Percentiles rank a stretch among this genome's conserved stretches.
Evolutionary conservation across 2,888 invertebrate species (phyloP).

Genomic region (Frankliniella fusca): DNA sequence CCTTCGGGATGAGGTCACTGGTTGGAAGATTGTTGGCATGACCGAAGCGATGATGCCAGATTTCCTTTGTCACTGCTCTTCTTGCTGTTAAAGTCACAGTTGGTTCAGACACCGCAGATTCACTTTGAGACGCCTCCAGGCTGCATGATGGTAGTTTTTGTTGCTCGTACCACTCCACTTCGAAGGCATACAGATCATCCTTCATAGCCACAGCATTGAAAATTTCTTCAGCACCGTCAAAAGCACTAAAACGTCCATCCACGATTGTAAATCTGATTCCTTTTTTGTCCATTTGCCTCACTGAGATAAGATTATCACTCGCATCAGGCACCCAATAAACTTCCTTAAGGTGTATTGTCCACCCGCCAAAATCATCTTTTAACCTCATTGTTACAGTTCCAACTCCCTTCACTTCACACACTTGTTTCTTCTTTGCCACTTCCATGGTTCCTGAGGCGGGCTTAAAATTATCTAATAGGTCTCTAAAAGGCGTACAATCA

Average conservation of each 20-base stretch:
- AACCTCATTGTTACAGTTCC: background rate
- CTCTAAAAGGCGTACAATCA: background rate
- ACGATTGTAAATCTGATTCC: background rate
- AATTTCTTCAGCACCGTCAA: background rate
- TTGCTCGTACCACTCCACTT: background rate
- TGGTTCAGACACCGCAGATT: too few relatives aligned
- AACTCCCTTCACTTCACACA: background rate
- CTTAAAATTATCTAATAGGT: background rate
- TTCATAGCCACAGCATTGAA: background rate
- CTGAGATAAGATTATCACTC: background rate
- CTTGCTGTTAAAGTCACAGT: background rate
- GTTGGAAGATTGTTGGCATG: background rate
- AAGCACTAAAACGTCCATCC: background rate
- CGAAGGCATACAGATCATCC: background rate
- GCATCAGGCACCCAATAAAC: background rate
- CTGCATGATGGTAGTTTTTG: background rate
- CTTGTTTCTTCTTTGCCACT: background rate
- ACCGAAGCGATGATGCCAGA: slow-evolving; percentile 22
- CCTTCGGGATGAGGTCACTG: background rate
- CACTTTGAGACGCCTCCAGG: background rate
- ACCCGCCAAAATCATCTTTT: background rate
- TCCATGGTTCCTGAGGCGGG: background rate
- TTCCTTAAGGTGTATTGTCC: background rate
- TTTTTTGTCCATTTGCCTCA: background rate
- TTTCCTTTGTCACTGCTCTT: too few relatives aligned